phyloP scores from a whole-genome alignment of 2,797 vertebrate genomes.

The Melanogrammus aeglefinus region DNA sequence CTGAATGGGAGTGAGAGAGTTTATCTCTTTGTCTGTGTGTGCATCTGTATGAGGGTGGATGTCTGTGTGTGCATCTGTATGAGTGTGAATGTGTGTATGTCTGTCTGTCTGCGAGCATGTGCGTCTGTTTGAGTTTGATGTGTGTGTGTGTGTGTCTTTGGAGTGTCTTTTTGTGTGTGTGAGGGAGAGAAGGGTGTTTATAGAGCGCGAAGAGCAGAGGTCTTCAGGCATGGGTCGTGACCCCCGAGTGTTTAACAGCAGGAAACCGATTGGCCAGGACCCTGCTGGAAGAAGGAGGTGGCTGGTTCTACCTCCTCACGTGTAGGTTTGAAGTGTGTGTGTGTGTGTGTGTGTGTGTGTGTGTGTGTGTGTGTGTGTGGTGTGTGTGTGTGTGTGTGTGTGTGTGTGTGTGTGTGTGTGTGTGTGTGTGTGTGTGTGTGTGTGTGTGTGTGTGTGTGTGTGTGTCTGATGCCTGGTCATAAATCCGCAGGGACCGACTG shows the following conservation, averaged over 20 bases:
- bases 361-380: background rate
- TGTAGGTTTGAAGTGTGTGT: background rate
- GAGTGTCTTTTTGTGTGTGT: background rate
- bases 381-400: background rate
- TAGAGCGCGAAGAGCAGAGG: background rate
- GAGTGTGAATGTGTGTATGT: too few relatives aligned
- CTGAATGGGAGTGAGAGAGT: too few relatives aligned
- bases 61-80: background rate
- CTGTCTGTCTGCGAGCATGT: too few relatives aligned
- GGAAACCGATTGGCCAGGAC: background rate
- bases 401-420: background rate
- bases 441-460: conserved; percentile 5
- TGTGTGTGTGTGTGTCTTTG: background rate
- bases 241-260: background rate
- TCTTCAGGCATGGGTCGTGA: too few relatives aligned
- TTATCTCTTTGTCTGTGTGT: background rate
- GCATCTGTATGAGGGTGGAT: background rate
- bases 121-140: too few relatives aligned
- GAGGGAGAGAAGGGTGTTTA: background rate
- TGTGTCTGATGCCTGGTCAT: background rate
- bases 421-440: background rate
- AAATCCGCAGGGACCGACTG: background rate
- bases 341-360: background rate
- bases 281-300: too few relatives aligned
- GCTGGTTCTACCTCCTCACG: too few relatives aligned